phyloP scores from a whole-genome alignment of 2,797 vertebrate species.

The Huso huso region DNA sequence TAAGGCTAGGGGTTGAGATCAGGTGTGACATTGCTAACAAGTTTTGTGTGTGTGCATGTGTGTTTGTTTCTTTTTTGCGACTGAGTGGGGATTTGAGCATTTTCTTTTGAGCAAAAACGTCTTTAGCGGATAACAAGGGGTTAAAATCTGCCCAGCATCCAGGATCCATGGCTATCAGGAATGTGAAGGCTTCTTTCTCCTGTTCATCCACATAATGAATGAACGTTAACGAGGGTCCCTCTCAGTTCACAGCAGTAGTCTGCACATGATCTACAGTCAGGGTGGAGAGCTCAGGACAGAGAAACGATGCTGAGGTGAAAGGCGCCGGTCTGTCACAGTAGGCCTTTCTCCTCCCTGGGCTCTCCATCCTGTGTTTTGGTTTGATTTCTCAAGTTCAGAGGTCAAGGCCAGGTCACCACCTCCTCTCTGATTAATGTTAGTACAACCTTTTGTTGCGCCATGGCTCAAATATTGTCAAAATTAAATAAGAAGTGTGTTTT shows the following conservation, averaged over 20 bases:
- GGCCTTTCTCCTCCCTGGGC: background rate
- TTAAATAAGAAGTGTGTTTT: too few species aligned
- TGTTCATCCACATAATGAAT: slow-evolving; percentile 6
- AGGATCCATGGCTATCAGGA: too few species aligned
- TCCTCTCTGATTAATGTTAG: background rate
- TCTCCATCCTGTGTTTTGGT: background rate
- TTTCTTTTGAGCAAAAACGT: too few species aligned
- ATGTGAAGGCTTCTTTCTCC: background rate
- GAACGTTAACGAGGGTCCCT: slow-evolving; percentile 5
- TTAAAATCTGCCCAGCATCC: too few species aligned
- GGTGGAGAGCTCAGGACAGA: slow-evolving; percentile 1
- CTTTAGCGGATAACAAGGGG: too few species aligned
- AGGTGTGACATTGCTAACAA: too few species aligned
- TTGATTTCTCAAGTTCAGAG: background rate
- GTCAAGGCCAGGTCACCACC: background rate
- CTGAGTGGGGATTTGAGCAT: too few species aligned
- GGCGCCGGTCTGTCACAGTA: slow-evolving; percentile 4
- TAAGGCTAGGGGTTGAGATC: too few species aligned
- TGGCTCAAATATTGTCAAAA: too few species aligned
- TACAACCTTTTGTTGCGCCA: too few species aligned
- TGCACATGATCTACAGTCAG: background rate
- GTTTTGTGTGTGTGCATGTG: too few species aligned
- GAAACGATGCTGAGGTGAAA: slow-evolving; percentile 7
- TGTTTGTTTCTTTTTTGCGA: too few species aligned
- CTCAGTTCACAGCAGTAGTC: background rate